These are phyloP conservation scores for Enoplolaimus lenunculus DNA, from an alignment of 2,888 invertebrate species.

Conservation along the genomic window DNA sequence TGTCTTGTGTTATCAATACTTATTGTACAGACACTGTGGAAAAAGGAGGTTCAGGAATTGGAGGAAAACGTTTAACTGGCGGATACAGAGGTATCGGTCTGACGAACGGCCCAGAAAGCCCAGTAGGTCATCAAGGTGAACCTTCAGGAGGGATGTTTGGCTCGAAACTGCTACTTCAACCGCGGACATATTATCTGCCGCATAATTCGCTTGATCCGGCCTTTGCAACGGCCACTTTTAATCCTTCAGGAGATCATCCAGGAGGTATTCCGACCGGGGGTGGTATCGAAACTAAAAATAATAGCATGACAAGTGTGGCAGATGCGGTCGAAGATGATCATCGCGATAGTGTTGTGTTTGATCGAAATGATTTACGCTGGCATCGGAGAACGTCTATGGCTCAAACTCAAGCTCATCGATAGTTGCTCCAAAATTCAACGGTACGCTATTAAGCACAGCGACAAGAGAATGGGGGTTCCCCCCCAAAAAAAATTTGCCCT, in stretches of 20 bases:
- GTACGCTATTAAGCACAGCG: too few species aligned
- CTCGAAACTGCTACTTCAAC: not conserved
- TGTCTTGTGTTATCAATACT: not conserved
- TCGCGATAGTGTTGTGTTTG: not conserved
- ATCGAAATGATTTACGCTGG: not conserved
- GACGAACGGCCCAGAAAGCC: not conserved
- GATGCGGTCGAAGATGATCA: not conserved
- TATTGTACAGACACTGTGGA: too few species aligned
- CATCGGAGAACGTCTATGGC: not conserved
- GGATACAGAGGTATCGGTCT: not conserved
- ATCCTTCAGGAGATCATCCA: not conserved
- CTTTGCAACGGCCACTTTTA: not conserved
- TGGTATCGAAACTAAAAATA: too few species aligned
- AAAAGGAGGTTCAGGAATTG: too few species aligned
- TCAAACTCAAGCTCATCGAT: not conserved
- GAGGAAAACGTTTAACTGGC: too few species aligned
- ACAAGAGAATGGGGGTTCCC: too few species aligned
- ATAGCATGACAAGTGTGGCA: not conserved
- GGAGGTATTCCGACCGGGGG: not conserved
- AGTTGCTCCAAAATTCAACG: too few species aligned
- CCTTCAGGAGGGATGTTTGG: not conserved
- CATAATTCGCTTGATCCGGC: too few species aligned
- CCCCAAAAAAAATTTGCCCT: too few species aligned
- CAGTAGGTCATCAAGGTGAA: not conserved
- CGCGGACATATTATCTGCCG: too few species aligned